Percentiles rank a stretch among this genome's conserved stretches.
phyloP scores from a whole-genome alignment of 2,113 vertebrate genomes.

The Leptobrachium ailaonicum region DNA sequence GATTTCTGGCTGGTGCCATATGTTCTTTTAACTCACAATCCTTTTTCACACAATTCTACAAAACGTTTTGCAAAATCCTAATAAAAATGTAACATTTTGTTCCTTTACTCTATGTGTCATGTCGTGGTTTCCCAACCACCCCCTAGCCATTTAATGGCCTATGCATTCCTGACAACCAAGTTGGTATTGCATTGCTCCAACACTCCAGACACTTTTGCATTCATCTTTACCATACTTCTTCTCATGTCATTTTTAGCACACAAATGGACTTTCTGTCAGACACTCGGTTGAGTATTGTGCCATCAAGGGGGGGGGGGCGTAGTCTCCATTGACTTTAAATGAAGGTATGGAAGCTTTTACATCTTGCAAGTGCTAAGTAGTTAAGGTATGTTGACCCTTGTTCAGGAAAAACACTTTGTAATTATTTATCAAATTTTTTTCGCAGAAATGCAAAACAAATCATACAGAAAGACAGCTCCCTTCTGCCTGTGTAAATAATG shows the following conservation, averaged over 20 bases:
- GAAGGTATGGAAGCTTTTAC: slow-evolving; percentile 22
- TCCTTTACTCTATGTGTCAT: no score
- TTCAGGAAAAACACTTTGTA: slow-evolving; percentile 48
- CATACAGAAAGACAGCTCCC: slow-evolving; percentile 28
- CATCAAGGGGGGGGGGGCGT: slow-evolving; percentile 15
- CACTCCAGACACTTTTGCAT: not conserved
- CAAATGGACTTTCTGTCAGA: slow-evolving; percentile 28
- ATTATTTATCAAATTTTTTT: slow-evolving; percentile 50
- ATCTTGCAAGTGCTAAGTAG: slow-evolving; percentile 41
- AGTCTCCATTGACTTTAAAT: slow-evolving; percentile 28
- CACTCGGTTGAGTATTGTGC: slow-evolving; percentile 40
- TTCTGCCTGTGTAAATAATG: slow-evolving; percentile 10
- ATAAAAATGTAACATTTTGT: no score
- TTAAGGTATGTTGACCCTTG: slow-evolving; percentile 47
- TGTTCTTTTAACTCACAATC: no score
- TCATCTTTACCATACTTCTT: slow-evolving; percentile 19
- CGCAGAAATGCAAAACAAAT: slow-evolving; percentile 47
- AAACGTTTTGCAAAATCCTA: no score
- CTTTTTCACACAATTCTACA: no score
- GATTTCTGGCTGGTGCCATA: no score
- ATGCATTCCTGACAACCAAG: no score
- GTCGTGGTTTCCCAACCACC: no score
- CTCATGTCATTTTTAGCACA: slow-evolving; percentile 33
- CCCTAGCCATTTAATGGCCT: no score
- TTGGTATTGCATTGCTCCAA: not conserved